phyloP scores from a whole-genome alignment of 2,888 invertebrate genomes.

The Tenthredo notha region DNA sequence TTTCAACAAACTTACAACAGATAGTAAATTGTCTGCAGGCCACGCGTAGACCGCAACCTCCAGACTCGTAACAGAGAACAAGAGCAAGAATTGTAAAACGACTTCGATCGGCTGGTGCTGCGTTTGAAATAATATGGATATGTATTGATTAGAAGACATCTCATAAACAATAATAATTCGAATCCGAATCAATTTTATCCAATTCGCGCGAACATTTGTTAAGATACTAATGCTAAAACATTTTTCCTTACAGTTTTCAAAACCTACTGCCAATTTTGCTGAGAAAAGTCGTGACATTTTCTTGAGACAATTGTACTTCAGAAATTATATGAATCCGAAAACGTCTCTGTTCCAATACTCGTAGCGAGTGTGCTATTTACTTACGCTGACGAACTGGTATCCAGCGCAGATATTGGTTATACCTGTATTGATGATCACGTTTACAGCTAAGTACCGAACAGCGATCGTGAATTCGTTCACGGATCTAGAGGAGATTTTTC shows the following conservation, averaged over 20 bases:
- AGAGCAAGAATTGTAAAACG: background rate
- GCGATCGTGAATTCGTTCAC: background rate
- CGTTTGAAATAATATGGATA: background rate
- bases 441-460: background rate
- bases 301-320: too few species aligned
- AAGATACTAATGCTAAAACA: too few species aligned
- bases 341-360: background rate
- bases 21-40: conserved; percentile 16
- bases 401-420: background rate
- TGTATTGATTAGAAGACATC: background rate
- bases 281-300: too few species aligned
- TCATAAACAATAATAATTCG: background rate
- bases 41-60: conserved; percentile 1
- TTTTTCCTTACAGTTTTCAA: too few species aligned
- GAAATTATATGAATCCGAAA: too few species aligned
- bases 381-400: conserved; percentile 8
- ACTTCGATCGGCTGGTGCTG: conserved; percentile 11
- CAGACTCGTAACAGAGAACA: background rate
- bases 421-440: conserved; percentile 5
- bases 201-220: too few species aligned
- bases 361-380: background rate
- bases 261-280: too few species aligned
- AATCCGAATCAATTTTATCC: too few species aligned
- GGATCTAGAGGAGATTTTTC: background rate
- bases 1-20: background rate